These are phyloP conservation scores for Sarcophaga peregrina DNA, from an alignment of 1,140 invertebrate species.

Conservation along the genomic window DNA sequence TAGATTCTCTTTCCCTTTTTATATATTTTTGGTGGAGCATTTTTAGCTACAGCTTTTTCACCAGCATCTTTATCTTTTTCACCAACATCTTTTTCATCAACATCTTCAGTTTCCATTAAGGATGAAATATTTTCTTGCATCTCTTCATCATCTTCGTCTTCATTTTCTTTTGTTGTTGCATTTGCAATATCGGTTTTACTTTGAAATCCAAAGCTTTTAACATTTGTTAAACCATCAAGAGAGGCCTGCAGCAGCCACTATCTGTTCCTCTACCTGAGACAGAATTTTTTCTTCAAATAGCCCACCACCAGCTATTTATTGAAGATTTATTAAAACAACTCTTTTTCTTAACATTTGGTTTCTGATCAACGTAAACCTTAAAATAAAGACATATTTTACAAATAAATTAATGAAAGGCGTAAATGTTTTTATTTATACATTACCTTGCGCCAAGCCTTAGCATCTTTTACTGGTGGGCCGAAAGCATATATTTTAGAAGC, in stretches of 20 bases:
- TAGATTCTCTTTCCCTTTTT: background rate
- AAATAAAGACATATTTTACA: no score
- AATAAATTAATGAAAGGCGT: background rate
- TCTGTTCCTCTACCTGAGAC: background rate
- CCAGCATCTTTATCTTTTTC: no score
- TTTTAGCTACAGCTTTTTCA: no score
- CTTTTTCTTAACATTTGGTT: slow-evolving; percentile 10
- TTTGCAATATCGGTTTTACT: background rate
- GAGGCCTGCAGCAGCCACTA: background rate
- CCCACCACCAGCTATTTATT: background rate
- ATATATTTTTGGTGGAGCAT: no score
- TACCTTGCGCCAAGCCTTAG: background rate
- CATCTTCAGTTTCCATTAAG: background rate
- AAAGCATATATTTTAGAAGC: background rate
- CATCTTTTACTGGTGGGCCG: background rate
- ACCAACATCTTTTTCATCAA: background rate
- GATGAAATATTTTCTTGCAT: background rate
- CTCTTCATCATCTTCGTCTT: background rate
- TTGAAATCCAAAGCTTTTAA: background rate
- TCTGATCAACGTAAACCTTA: background rate
- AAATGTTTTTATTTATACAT: background rate
- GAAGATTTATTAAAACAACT: slow-evolving; percentile 2
- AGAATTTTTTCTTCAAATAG: background rate
- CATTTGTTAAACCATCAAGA: no score
- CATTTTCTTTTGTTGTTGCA: background rate